Evolutionary conservation across 1,140 invertebrate genomes (phyloP).

Genomic region (Drosophila sechellia): DNA sequence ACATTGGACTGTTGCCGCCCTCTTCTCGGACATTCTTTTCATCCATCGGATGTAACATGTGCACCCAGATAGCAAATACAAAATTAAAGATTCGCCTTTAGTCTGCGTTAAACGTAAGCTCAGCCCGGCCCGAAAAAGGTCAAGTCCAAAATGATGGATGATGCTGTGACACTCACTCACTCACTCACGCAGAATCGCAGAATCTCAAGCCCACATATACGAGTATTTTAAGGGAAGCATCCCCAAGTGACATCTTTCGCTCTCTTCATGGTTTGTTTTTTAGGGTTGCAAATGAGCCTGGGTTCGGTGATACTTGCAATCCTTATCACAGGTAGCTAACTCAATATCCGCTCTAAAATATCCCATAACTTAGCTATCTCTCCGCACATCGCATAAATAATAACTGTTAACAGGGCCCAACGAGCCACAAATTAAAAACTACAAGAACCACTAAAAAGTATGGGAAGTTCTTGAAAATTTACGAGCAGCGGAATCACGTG

Average conservation of each 20-base stretch:
- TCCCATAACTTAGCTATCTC: slow-evolving; percentile 64
- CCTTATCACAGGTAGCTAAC: slow-evolving; percentile 55
- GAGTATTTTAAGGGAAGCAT: slow-evolving; percentile 44
- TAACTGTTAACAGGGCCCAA: slow-evolving; percentile 78
- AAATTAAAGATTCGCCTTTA: slow-evolving; percentile 75
- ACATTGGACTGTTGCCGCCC: slow-evolving; percentile 43
- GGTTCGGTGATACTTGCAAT: slow-evolving; percentile 7
- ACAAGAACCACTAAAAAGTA: slow-evolving; percentile 76
- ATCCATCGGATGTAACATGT: slow-evolving; percentile 59
- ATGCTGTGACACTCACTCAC: slow-evolving; percentile 69
- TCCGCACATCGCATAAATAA: slow-evolving; percentile 76
- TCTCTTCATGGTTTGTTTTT: slow-evolving; percentile 24
- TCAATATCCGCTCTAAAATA: slow-evolving; percentile 65
- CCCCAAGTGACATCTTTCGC: slow-evolving; percentile 75
- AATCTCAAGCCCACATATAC: slow-evolving; percentile 16
- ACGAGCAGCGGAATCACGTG: slow-evolving; percentile 83
- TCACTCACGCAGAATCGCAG: slow-evolving; percentile 9
- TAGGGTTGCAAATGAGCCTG: slow-evolving; percentile 27
- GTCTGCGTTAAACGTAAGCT: slow-evolving; percentile 71
- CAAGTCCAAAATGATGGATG: slow-evolving; percentile 84
- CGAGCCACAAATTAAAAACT: slow-evolving; percentile 84
- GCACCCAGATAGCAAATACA: slow-evolving; percentile 64
- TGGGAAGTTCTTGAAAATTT: slow-evolving; percentile 64
- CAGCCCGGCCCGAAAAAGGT: slow-evolving; percentile 78
- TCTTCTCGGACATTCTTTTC: slow-evolving; percentile 4